Evolutionary conservation across 2,888 invertebrate genomes (phyloP).

Genomic region (Macrosoma leucophasiata): DNA sequence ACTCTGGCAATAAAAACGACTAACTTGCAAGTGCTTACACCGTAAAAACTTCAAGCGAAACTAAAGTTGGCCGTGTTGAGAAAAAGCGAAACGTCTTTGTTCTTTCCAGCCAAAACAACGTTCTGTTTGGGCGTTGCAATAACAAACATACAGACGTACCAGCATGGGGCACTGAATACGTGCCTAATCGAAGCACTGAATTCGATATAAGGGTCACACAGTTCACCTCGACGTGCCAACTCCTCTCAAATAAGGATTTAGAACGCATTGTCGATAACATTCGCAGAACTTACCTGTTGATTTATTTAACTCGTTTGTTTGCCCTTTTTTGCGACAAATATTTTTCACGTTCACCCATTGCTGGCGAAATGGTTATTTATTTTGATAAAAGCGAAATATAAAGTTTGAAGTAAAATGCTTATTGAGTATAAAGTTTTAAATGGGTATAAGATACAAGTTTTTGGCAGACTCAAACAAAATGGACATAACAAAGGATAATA

Average conservation of each 20-base stretch:
- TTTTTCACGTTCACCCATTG: too few species aligned
- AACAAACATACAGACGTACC: slow-evolving; percentile 46
- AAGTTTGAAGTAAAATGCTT: too few species aligned
- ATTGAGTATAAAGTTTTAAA: too few species aligned
- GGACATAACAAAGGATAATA: too few species aligned
- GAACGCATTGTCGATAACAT: slow-evolving; percentile 53
- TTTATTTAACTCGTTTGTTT: slow-evolving; percentile 27
- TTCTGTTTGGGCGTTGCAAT: slow-evolving; percentile 61
- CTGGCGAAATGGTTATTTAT: too few species aligned
- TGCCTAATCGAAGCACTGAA: slow-evolving; percentile 51
- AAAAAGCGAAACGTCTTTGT: slow-evolving; percentile 61
- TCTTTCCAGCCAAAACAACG: slow-evolving; percentile 68
- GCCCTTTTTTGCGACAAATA: too few species aligned
- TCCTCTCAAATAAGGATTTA: slow-evolving; percentile 51
- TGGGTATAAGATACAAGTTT: too few species aligned
- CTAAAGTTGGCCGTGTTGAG: slow-evolving; percentile 41
- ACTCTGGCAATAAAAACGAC: slow-evolving; percentile 43
- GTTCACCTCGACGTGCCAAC: slow-evolving; percentile 52
- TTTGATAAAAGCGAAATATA: too few species aligned
- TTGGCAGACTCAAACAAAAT: too few species aligned
- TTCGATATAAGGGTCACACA: slow-evolving; percentile 51
- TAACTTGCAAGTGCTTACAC: slow-evolving; percentile 39
- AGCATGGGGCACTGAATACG: slow-evolving; percentile 34
- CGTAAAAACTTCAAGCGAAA: slow-evolving; percentile 56
- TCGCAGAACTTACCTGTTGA: slow-evolving; percentile 36